Base-by-base conservation (phyloP, 2,113 vertebrate species). In the Plotosus lineatus region DNA sequence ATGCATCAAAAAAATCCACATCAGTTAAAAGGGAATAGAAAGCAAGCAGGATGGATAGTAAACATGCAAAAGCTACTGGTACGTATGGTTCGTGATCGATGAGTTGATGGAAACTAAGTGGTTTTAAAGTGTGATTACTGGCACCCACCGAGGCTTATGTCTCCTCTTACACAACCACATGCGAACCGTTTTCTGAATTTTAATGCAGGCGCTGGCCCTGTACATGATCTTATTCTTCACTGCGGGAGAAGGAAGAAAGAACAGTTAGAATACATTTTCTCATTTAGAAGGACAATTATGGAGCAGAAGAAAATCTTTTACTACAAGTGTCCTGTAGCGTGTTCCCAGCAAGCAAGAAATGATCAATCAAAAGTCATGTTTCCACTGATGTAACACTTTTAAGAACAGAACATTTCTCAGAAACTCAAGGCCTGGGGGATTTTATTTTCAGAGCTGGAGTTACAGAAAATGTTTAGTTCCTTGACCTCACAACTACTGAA, bases 131-230 rank as follows among this genome's bases (percentile, higher is more conserved):
- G 23, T 56, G 15, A 48, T 48, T 17, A 33, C 58, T 58, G 48
- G 33, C 61, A 91, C 96, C 94, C 91, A 99, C 98, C 98, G 96
- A 77, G 97, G 95, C 93, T 95, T 97, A 90, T 99, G 96, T 88
- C 96, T 97, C 88, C 91, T 96, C 90, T 94, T 96, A 91, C 96
- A 98, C 87, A 99, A 92, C 97, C 97, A 99, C 98, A 99, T 99
- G 76, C 97, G 96, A 88, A 99, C 85, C 3, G 95, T 96, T 90
- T 99, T 99, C 87, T 99, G 98, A 86, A 99, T 97, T 92, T 96
- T 98, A 91, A 99, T 95, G 86, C 97, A 99, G 75, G 97, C 96
- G 89, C 89, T 68, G 5, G 97, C 96, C 92, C 98, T 91, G 77
- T 98, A 99, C 75, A 90, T 93, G 93, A 99, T 98, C 92, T 99